Evolutionary conservation across 2,888 invertebrate genomes (phyloP), one percentile per base, ranked within the genome.

Genomic region (Pandemis cinnamomeana): DNA sequence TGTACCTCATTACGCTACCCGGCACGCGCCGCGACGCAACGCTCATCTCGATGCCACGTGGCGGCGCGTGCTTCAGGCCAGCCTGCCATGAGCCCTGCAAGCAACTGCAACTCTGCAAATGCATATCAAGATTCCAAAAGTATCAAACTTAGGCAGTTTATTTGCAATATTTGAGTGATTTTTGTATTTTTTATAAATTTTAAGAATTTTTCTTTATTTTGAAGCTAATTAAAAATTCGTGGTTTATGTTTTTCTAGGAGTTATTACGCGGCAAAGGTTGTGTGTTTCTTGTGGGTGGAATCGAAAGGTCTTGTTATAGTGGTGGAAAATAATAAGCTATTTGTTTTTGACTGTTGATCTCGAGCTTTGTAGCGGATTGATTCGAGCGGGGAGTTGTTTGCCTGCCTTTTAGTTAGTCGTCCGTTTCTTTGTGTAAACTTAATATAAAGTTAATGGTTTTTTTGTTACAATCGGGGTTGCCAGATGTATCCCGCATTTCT

Each of bases 271-370:
- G 20, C 0, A 42, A 73, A 64, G 58, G 55, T 55, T 63, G 44
- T 10, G 6, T 0, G 1, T n/a, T 2, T 60, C n/a, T 7, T 42
- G 11, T 13, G 41, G 48, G 27, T 7, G 42, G 42, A 46, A 20
- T 13, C 0, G 10, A 8, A 8, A 48, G 73, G 11, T 60, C 73
- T 53, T 5, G 13, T 44, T 44, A 44, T 8, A 41, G 11, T 70
- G 69, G 73, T 44, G 8, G 44, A 7, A 67, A 61, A 46, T 71
- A 74, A 74, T 74, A 74, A 74, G 74, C 71, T 74, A 46, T 74
- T 74, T 74, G 74, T 74, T 70, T 71, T 70, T 70, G 74, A 74
- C 74, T 71, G 74, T 74, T 71, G 71, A 53, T 61, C 36, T 74
- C 70, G 27, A 48, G 73, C 73, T 73, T 41, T 51, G 73, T 69